These are phyloP conservation scores for Prenolepis imparis DNA, from an alignment of 2,888 invertebrate genomes.

Conservation along the genomic window DNA sequence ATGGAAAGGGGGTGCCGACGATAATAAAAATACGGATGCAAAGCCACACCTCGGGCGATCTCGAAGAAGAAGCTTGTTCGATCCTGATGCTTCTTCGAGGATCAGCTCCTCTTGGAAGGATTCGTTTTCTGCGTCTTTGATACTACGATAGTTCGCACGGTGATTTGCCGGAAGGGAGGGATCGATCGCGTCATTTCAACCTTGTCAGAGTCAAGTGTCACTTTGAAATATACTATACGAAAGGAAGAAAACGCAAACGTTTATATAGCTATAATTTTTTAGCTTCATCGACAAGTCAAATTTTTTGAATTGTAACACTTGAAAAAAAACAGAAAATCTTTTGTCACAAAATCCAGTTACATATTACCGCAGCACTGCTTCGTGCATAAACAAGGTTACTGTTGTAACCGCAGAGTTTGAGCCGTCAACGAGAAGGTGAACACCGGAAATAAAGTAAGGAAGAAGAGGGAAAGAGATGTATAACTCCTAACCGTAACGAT, in stretches of 20 bases:
- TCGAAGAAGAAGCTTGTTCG: slow-evolving; percentile 18
- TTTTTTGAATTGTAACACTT: neutral
- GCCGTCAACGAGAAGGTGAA: neutral
- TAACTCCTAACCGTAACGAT: neutral
- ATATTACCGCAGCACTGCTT: neutral
- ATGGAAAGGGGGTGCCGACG: slow-evolving; percentile 40
- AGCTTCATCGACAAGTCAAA: too few species aligned
- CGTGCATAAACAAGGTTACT: slow-evolving; percentile 8
- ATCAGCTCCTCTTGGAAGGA: neutral
- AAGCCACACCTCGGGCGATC: slow-evolving; percentile 70
- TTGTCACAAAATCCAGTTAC: neutral
- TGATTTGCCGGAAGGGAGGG: neutral
- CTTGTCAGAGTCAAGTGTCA: neutral
- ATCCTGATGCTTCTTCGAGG: slow-evolving; percentile 15
- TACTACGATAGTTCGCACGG: slow-evolving; percentile 20
- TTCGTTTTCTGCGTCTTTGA: neutral
- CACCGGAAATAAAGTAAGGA: slow-evolving; percentile 4
- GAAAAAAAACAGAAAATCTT: neutral
- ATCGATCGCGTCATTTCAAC: neutral
- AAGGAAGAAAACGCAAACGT: neutral
- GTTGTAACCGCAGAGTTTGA: slow-evolving; percentile 24
- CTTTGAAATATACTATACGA: neutral
- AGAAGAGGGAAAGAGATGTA: neutral
- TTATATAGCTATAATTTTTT: too few species aligned
- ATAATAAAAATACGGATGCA: slow-evolving; percentile 67